Evolutionary conservation across 2,797 vertebrate genomes (phyloP), one percentile per base, ranked within the genome.

Genomic region (Carduelis carduelis): DNA sequence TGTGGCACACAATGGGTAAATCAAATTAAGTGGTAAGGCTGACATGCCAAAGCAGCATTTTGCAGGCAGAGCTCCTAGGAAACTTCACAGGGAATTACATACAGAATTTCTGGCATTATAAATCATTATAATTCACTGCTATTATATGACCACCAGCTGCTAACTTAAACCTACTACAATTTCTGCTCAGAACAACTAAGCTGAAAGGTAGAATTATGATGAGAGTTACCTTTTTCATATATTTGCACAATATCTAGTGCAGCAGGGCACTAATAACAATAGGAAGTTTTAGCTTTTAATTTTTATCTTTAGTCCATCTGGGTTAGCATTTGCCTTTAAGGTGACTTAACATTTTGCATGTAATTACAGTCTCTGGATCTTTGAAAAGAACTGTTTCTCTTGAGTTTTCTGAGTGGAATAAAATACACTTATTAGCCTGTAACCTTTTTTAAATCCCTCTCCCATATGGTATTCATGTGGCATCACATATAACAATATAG

Each of bases 191-290:
- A 91, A 47, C 32, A 91, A 64, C 47, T n/a, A 59, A 72, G n/a
- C 69, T 84, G 83, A 90, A 93, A 95, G 55, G 85, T 47, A 83
- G 87, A 96, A 93, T 96, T 93, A 83, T 83, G 63, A 32, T 2
- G 2, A n/a, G 24, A 61, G 47, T 53, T 52, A 79, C 56, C 55
- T 80, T 90, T 91, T 65, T 76, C 50, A n/a, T 90, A 4, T 79
- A 86, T 93, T 94, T 95, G 53, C 85, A 91, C 84, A 94, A 65
- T 83, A 87, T 64, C 35, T 92, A 59, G 43, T 84, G 50, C 63
- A 76, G 59, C 66, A 47, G 65, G 52, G 32, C 53, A 81, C 60
- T 83, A 59, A 65, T 57, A 91, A 93, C 71, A 92, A 83, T 47
- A 76, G 18, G 18, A 88, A 75, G 55, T 76, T 86, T 86, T 63